phyloP scores from a whole-genome alignment of 1,140 invertebrate species.

The Orchesella cincta region DNA sequence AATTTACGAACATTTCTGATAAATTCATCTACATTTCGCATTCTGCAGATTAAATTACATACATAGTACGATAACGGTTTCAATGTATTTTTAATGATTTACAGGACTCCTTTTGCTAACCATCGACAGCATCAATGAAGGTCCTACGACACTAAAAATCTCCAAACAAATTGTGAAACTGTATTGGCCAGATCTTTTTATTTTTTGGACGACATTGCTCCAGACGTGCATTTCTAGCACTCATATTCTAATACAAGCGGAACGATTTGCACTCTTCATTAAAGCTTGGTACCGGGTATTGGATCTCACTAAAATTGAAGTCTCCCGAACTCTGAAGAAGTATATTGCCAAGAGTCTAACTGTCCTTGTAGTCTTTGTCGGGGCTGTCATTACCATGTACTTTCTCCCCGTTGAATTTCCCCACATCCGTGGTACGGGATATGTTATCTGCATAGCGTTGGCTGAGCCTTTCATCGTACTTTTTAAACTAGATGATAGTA shows the following conservation, averaged over 20 bases:
- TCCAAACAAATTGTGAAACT: no score
- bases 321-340: neutral
- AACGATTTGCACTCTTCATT: neutral
- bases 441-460: neutral
- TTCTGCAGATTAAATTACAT: no score
- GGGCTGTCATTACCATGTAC: neutral
- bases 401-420: neutral
- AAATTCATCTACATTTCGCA: no score
- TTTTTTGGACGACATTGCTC: neutral
- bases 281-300: neutral
- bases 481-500: neutral
- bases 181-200: neutral
- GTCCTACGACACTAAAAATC: no score
- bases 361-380: neutral
- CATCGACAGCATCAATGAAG: no score
- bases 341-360: neutral
- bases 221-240: neutral
- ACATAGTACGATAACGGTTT: no score
- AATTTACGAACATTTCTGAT: neutral
- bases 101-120: neutral
- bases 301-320: neutral
- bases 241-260: neutral
- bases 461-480: neutral
- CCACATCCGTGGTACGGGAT: neutral
- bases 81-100: no score